phyloP scores from a whole-genome alignment of 2,797 vertebrate genomes.

The Microctenopoma steveboyesi region DNA sequence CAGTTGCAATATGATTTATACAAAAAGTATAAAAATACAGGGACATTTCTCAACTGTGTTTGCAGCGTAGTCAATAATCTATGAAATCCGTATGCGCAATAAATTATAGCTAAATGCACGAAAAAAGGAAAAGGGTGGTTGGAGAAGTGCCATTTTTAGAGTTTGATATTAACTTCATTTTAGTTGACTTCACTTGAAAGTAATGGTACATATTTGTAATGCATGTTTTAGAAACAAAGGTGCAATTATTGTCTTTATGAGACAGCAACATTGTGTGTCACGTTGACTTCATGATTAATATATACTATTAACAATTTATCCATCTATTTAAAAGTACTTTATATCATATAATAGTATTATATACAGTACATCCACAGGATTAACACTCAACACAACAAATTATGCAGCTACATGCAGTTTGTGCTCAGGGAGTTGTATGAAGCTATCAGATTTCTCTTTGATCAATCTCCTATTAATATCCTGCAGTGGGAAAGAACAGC shows the following conservation, averaged over 20 bases:
- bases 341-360: neutral
- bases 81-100: neutral
- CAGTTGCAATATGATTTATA: neutral
- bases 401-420: slow-evolving; percentile 30
- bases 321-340: slow-evolving; percentile 7
- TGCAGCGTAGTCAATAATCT: neutral
- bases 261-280: neutral
- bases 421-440: slow-evolving; percentile 34
- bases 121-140: no score
- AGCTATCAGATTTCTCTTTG: slow-evolving; percentile 58
- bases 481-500: slow-evolving; percentile 53
- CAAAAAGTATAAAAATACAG: slow-evolving; percentile 11
- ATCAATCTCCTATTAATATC: slow-evolving; percentile 69
- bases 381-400: slow-evolving; percentile 28
- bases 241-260: neutral
- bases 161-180: neutral
- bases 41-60: neutral
- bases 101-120: neutral
- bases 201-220: neutral
- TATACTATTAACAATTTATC: no score
- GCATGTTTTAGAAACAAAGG: neutral
- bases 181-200: neutral
- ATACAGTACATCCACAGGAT: slow-evolving; percentile 18
- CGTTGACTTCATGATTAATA: no score
- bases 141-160: no score